These are phyloP conservation scores for Megalops cyprinoides DNA, from an alignment of 2,797 vertebrate genomes.

Conservation along the genomic window DNA sequence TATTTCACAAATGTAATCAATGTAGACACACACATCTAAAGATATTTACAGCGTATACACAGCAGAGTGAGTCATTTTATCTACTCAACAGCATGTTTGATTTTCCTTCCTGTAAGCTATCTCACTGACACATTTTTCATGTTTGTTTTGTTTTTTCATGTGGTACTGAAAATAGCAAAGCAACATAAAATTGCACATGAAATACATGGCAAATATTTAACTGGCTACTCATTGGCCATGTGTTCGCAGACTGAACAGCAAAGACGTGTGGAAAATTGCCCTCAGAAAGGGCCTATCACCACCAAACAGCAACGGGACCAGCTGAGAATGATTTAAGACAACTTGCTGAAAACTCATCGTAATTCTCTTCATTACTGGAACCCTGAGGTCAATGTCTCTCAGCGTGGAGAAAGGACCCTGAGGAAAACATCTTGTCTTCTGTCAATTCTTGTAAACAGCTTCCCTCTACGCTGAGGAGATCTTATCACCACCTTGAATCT, in stretches of 20 bases:
- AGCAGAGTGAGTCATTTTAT: too few species aligned
- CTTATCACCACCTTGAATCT: constrained; percentile 65
- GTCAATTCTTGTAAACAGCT: constrained; percentile 69
- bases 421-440: constrained; percentile 65
- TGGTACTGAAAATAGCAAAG: too few species aligned
- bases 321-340: constrained; percentile 30
- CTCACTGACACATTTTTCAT: too few species aligned
- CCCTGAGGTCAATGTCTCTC: constrained; percentile 65
- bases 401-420: constrained; percentile 60
- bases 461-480: constrained; percentile 66
- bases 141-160: too few species aligned
- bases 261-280: not conserved
- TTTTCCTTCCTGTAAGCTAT: too few species aligned
- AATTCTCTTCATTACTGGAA: constrained; percentile 72
- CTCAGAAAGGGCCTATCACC: not conserved
- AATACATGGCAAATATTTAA: too few species aligned
- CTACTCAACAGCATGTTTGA: too few species aligned
- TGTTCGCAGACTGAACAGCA: too few species aligned
- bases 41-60: too few species aligned
- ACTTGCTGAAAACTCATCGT: constrained; percentile 62
- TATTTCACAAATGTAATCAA: not conserved
- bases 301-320: not conserved
- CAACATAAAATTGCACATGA: too few species aligned
- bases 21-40: too few species aligned
- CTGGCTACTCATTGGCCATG: too few species aligned